Base-by-base conservation (phyloP, 2,113 vertebrate genomes). In the Rhegmatorhina hoffmannsi region DNA sequence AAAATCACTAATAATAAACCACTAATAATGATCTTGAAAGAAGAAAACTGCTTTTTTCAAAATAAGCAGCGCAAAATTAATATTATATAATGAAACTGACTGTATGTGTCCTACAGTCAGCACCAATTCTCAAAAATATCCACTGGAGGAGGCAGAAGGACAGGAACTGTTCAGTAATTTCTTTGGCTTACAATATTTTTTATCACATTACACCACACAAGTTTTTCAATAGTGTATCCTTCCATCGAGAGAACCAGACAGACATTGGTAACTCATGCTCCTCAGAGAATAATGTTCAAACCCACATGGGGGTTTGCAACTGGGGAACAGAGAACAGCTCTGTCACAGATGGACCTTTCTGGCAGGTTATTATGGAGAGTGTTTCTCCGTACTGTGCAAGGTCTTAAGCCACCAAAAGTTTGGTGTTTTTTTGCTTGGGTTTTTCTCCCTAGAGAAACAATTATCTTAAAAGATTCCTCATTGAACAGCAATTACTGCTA, bases 401-500 rank as follows among this genome's bases (percentile, higher is more conserved):
- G 58, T 88, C 82, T 58, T 80, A 49, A 67, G 17, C 38, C 67
- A 66, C 55, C 73, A 69, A 53, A 34, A 47, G 3, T 29, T 56
- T 24, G 49, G 49, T 6, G 10, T 3, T 19, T 20, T 69, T 55
- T 55, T 38, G 2, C 6, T 60, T 67, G 31, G 2, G 1, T 26
- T 44, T 60, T 36, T 38, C 7, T 11, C 9, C 7, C 11, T 31
- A 46, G 11, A 67, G 24, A 93, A 94, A 90, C 52, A 5, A 33
- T 75, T 79, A 13, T 67, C 62, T 76, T 88, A 10, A 77, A 90
- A 77, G 66, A 29, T 70, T 90, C 56, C 76, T 94, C 69, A 77
- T 89, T 92, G 88, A 92, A 95, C 29, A 90, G 38, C 55, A 90
- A 67, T 90, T 90, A 63, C 63, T 50, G 46, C 20, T 93, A 59